Evolutionary conservation across 2,113 vertebrate species (phyloP), one percentile per base, ranked within the genome.

Genomic region (Chrysemys picta): DNA sequence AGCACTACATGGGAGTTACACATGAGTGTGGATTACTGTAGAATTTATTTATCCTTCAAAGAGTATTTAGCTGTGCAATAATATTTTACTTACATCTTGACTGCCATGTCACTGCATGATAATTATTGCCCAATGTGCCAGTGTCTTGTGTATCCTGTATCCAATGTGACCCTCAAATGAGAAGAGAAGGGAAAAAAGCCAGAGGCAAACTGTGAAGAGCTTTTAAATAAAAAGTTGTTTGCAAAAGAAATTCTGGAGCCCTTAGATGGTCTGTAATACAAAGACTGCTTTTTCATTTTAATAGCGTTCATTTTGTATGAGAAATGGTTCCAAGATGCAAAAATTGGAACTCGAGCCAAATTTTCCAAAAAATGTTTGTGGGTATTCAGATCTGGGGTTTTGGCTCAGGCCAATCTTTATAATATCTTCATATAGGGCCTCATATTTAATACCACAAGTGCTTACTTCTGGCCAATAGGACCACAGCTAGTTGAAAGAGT

Each of bases 1-100:
- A 35, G 62, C 25, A 27, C 50, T 52, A 78, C 8, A 1, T 17
- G 24, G 38, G 90, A 80, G 85, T 84, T 29, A 1, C 0, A 0
- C 52, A 6, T 14, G 10, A 87, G 83, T 69, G 81, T 27, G 25
- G 10, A 76, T 80, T 85, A 85, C 35, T 56, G 19, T 49, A 10
- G 50, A 72, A 49, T 72, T 87, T 85, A 87, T 84, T 79, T 87
- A 42, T 62, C 47, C 19, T 45, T 84, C 2, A 62, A 42, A 59
- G 10, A 69, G 1, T 75, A 25, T 21, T 87, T 59, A 87, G 35
- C 45, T 72, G 72, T 9, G 11, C 47, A 59, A 84, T 89, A 91
- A 84, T 21, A 35, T 65, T 75, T 78, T 84, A 88, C 10, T 69
- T 81, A 29, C 14, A 21, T 35, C 38, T 62, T 65, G 19, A 52